phyloP scores from a whole-genome alignment of 2,797 vertebrate genomes.

The Brachyalestes nurse region DNA sequence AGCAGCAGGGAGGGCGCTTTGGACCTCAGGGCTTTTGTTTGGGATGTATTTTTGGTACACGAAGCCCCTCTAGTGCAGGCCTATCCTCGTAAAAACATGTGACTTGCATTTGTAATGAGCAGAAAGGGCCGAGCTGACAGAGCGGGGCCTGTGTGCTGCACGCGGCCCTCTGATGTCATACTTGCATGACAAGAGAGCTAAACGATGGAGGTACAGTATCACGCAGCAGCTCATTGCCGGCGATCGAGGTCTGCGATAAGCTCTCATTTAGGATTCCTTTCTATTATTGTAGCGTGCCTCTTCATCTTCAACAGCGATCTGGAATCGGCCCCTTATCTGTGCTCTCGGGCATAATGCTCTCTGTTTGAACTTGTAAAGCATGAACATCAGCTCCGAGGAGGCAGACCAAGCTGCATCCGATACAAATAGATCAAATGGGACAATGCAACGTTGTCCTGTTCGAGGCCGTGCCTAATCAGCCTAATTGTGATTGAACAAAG shows the following conservation, averaged over 20 bases:
- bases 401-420: constrained; percentile 24
- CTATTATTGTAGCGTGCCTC: constrained; percentile 50
- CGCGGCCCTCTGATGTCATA: constrained; percentile 44
- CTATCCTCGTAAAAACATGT: neutral
- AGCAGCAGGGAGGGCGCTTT: neutral
- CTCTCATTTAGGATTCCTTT: constrained; percentile 51
- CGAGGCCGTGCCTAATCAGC: neutral
- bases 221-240: constrained; percentile 29
- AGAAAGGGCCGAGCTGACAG: neutral
- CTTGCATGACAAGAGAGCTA: constrained; percentile 46
- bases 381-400: constrained; percentile 34
- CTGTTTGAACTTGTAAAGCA: constrained; percentile 51
- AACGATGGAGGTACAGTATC: constrained; percentile 43
- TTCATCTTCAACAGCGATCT: constrained; percentile 52
- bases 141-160: neutral
- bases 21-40: constrained; percentile 18
- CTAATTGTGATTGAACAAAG: constrained; percentile 10
- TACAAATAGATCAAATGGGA: constrained; percentile 46
- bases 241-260: constrained; percentile 41
- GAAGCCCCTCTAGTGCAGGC: constrained; percentile 28
- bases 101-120: constrained; percentile 14
- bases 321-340: constrained; percentile 50
- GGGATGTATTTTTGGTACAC: constrained; percentile 27
- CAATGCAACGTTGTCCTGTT: neutral
- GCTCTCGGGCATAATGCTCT: constrained; percentile 35